Evolutionary conservation across 2,113 vertebrate genomes (phyloP), one percentile per base, ranked within the genome.

Genomic region (Neogobius melanostomus): DNA sequence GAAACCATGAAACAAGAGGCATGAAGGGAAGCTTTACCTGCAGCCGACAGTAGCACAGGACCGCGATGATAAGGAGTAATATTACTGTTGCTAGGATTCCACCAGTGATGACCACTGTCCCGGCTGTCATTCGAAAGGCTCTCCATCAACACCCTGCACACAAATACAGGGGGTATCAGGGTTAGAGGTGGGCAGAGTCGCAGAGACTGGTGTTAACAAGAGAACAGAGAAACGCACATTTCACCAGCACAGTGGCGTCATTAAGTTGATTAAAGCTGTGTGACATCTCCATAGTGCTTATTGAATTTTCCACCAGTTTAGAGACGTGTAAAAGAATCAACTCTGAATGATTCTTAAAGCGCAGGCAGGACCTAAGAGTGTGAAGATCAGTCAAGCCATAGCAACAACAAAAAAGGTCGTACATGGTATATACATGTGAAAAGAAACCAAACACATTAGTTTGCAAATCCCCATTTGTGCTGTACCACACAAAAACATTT

Each of bases 121-220:
- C 98, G 94, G 98, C 98, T 97, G 98, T 99, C 98, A 99, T 99
- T 94, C 98, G 97, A 95, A 94, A 95, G 90, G 90, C 91, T 97
- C 97, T 98, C 96, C 96, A 98, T 98, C 93, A 97, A 96, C 93
- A 92, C 88, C 92, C 91, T 94, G 80, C 49, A 69, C 53, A 69
- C 16, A 73, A 15, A 7, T 36, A 72, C 63, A 66, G 57, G 46
- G 66, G 47, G 44, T 45, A 44, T 45, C 6, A 74, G 54, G 64
- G 44, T 57, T 6, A 57, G 54, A 12, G 6, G 11, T 7, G 10
- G 10, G 11, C 21, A 57, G 21, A 36, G 21, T 21, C 14, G 11
- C 28, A 59, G 28, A 7, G 28, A 11, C 10, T 36, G 45, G 63
- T 2, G 14, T 36, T 51, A 68, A 44, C 66, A 45, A 65, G 68